Conservation (phyloP, 2,113 vertebrate species). For the Cyanocitta stelleri region DNA sequence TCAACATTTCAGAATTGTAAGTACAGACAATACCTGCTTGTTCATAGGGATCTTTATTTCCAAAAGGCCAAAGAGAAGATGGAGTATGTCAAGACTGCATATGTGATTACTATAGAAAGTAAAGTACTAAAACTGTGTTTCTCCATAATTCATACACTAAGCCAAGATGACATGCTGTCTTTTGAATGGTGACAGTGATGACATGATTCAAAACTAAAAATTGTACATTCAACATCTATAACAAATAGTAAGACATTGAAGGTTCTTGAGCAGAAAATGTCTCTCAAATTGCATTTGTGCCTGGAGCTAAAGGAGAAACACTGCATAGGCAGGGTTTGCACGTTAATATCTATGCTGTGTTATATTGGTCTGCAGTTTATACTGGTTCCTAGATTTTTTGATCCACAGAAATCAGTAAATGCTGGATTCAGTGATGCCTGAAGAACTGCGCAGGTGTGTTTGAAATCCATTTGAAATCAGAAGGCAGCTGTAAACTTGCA, state of each 20-base stretch:
- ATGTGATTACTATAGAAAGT: not conserved
- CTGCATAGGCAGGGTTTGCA: not conserved
- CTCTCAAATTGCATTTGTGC: not conserved
- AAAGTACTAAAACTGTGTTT: not conserved
- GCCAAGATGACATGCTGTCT: not conserved
- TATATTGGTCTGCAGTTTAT: not conserved
- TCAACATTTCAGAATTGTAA: not conserved
- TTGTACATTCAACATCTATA: not conserved
- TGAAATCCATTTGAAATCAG: not conserved
- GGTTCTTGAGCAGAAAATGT: not conserved
- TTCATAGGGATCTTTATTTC: not conserved
- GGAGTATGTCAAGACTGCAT: not conserved
- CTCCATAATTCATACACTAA: not conserved
- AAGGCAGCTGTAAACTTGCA: not conserved
- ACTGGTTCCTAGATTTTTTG: not conserved
- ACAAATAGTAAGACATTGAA: not conserved
- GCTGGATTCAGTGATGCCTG: not conserved
- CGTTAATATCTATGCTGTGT: not conserved
- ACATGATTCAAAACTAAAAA: not conserved
- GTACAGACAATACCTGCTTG: not conserved
- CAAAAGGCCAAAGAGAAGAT: not conserved
- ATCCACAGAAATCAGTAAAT: not conserved
- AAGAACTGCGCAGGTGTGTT: not conserved
- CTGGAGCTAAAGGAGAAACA: not conserved
- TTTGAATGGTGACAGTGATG: not conserved